Evolutionary conservation across 2,888 invertebrate genomes (phyloP).

Genomic region (Cheilosia impressa): DNA sequence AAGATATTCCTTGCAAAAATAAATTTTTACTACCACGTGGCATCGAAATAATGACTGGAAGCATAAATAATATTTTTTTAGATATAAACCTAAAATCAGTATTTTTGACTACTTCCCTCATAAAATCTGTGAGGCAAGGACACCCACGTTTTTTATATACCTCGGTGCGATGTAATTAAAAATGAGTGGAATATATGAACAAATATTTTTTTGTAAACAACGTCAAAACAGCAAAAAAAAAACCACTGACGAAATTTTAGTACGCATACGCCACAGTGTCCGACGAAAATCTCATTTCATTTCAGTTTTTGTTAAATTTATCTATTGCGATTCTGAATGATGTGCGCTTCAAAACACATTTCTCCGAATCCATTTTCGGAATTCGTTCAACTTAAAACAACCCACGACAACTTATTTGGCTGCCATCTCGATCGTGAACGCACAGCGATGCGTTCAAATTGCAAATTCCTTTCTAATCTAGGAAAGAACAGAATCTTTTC

Average conservation of each 20-base stretch:
- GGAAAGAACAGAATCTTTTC: conserved; percentile 27
- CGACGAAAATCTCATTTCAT: background rate
- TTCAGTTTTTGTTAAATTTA: background rate
- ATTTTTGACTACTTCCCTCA: background rate
- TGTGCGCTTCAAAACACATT: conserved; percentile 5
- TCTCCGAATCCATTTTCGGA: background rate
- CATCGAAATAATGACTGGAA: no score
- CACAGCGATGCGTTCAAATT: conserved; percentile 35
- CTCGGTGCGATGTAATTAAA: background rate
- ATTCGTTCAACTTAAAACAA: background rate
- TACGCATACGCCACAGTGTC: conserved; percentile 39
- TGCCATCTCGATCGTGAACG: conserved; percentile 23
- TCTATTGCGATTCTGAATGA: conserved; percentile 22
- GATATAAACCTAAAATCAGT: no score
- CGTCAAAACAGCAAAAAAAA: background rate
- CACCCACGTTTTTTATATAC: no score
- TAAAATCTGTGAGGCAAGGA: background rate
- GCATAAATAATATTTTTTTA: no score
- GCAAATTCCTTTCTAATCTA: conserved; percentile 31
- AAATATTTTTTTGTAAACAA: background rate
- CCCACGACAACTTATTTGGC: background rate
- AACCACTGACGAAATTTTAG: background rate
- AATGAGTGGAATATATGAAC: no score
- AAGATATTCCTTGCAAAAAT: no score
- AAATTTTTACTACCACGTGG: no score